Conservation (phyloP, 2,888 invertebrate genomes). For the Nymphalis urticae region DNA sequence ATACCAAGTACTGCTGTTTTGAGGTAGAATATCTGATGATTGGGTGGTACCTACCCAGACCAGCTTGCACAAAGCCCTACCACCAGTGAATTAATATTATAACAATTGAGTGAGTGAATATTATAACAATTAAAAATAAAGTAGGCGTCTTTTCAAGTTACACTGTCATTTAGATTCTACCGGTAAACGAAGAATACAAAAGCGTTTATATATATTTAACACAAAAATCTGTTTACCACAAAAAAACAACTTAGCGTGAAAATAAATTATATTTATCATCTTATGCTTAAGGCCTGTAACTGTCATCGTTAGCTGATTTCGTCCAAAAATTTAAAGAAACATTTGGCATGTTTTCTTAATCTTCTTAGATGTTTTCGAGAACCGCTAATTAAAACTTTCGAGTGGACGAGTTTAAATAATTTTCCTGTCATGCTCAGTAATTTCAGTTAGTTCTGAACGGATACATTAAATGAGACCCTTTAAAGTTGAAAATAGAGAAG, state of each 20-base stretch:
- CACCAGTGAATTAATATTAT: too few species aligned
- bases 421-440: constrained; percentile 18
- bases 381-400: constrained; percentile 31
- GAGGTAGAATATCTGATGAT: too few species aligned
- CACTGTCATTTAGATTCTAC: too few species aligned
- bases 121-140: too few species aligned
- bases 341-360: constrained; percentile 28
- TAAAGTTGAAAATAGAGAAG: neutral
- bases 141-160: too few species aligned
- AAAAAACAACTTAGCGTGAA: neutral
- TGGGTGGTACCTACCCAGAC: too few species aligned
- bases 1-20: too few species aligned
- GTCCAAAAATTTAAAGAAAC: constrained; percentile 20
- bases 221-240: neutral
- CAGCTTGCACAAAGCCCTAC: too few species aligned
- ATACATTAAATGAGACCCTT: constrained; percentile 9
- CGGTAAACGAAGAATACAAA: too few species aligned
- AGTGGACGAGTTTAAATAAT: constrained; percentile 21
- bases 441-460: neutral
- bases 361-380: constrained; percentile 18
- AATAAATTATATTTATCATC: constrained; percentile 25
- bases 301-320: constrained; percentile 18
- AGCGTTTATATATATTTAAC: too few species aligned
- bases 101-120: too few species aligned
- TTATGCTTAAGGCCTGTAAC: constrained; percentile 13